A percentile compares a stretch with the other conserved stretches of the same genome.
Conservation (phyloP, 1,140 invertebrate species). For the Holotrichia oblita region DNA sequence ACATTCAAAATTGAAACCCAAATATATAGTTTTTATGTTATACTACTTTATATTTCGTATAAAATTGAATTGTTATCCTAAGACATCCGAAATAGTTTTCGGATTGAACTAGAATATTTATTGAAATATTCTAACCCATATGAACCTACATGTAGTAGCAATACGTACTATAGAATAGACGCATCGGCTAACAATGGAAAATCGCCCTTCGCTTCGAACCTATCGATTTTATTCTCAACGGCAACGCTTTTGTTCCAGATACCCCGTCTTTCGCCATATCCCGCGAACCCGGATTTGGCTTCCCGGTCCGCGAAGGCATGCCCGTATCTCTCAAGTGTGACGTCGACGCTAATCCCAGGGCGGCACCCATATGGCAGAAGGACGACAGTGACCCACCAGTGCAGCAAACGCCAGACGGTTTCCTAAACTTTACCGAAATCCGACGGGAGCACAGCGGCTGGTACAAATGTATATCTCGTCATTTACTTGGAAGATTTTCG, state of each 20-base stretch:
- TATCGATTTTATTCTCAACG: conserved; percentile 30
- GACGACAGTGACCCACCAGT: conserved; percentile 71
- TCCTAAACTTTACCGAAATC: conserved; percentile 83
- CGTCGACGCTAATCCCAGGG: conserved; percentile 89
- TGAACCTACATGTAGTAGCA: too few relatives aligned
- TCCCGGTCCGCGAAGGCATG: conserved; percentile 84
- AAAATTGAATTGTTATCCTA: too few relatives aligned
- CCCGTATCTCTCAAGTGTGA: conserved; percentile 88
- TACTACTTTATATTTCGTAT: too few relatives aligned
- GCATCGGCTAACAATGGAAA: not conserved
- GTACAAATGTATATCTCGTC: conserved; percentile 88
- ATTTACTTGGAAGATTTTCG: conserved; percentile 83
- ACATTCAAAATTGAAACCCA: too few relatives aligned
- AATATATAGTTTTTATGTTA: too few relatives aligned
- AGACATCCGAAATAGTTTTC: too few relatives aligned
- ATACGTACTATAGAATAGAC: not conserved
- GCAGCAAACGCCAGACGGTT: conserved; percentile 76
- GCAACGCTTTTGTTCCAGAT: conserved; percentile 71
- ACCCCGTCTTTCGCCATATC: conserved; percentile 90
- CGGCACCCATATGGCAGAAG: conserved; percentile 85
- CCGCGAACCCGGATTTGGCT: conserved; percentile 87
- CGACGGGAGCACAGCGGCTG: conserved; percentile 81
- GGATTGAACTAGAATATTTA: too few relatives aligned
- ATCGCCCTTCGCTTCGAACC: not conserved
- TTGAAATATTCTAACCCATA: too few relatives aligned